Evolutionary conservation across 2,888 invertebrate genomes (phyloP), one percentile per base, ranked within the genome.

Genomic region (Epistrophella euchroma): DNA sequence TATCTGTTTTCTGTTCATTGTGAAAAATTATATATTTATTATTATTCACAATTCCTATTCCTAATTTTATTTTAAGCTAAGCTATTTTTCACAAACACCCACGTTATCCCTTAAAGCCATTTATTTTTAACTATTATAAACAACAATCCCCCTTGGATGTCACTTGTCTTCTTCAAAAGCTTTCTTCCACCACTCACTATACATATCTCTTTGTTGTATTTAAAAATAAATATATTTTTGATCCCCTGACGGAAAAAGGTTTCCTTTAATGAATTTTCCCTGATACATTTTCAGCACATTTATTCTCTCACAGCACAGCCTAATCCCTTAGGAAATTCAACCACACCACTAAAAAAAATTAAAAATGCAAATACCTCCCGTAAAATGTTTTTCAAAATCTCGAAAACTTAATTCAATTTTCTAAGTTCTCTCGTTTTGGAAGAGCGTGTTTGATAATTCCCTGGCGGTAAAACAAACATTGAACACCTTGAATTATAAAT

Each of bases 331-430:
- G 72, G 55, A 72, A 62, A 62, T 25, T 40, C 60, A 40, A 62
- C 40, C 50, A n/a, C 58, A 60, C 19, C 56, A 11, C 56, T 13
- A 2, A 28, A 45, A 43, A 62, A 45, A 45, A 40, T 64, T 66
- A n/a, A 66, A 73, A 73, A 72, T 78, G 71, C 56, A 72, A 79
- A 79, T 73, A 45, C 60, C 75, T 58, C 35, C 19, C 60, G 32
- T 32, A 62, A 52, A 66, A 66, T 56, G 62, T 71, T 80, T 40
- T 56, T 66, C 13, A 19, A 76, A 76, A 76, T 66, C 76, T 71
- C 71, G 58, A 66, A 66, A 77, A 82, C 82, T 77, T 77, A 77
- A 82, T 66, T 82, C 52, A 77, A 82, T 82, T 82, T 77, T 40
- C 64, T 52, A 32, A 60, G 56, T 58, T 47, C 62, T 28, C 47